Evolutionary conservation across 2,113 vertebrate genomes (phyloP).

Genomic region (Egretta garzetta): DNA sequence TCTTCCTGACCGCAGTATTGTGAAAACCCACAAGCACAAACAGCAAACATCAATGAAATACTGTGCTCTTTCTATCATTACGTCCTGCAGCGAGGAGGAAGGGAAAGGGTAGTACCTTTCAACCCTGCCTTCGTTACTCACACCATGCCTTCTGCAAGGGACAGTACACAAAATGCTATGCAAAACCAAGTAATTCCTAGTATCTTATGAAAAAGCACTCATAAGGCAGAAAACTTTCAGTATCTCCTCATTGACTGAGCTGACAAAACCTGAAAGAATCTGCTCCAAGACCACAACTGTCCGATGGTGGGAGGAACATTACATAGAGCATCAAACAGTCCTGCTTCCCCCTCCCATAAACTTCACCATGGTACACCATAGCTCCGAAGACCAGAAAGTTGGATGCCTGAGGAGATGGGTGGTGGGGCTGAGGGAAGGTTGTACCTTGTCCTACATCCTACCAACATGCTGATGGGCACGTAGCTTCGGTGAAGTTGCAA

Average conservation of each 20-base stretch:
- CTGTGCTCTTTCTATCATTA: background rate
- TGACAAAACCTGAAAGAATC: background rate
- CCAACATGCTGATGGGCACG: fast-evolving
- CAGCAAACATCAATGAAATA: background rate
- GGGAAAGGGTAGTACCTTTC: conserved; percentile 28
- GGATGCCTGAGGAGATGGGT: background rate
- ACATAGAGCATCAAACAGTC: background rate
- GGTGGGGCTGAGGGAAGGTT: background rate
- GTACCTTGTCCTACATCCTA: background rate
- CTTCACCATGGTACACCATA: fast-evolving
- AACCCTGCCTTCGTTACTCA: conserved; percentile 56
- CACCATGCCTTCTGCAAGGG: background rate
- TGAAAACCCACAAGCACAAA: conserved; percentile 40
- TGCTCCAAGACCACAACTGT: background rate
- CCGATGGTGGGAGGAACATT: background rate
- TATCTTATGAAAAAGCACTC: background rate
- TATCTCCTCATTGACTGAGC: background rate
- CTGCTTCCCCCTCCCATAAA: background rate
- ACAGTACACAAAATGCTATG: background rate
- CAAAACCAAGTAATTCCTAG: background rate
- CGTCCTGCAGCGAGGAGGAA: conserved; percentile 14
- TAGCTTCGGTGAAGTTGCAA: background rate
- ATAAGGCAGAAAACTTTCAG: background rate
- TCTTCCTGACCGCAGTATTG: conserved; percentile 22
- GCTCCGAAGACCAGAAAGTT: background rate